These are phyloP conservation scores for Patella vulgata DNA, from an alignment of 1,140 invertebrate species.

Conservation along the genomic window DNA sequence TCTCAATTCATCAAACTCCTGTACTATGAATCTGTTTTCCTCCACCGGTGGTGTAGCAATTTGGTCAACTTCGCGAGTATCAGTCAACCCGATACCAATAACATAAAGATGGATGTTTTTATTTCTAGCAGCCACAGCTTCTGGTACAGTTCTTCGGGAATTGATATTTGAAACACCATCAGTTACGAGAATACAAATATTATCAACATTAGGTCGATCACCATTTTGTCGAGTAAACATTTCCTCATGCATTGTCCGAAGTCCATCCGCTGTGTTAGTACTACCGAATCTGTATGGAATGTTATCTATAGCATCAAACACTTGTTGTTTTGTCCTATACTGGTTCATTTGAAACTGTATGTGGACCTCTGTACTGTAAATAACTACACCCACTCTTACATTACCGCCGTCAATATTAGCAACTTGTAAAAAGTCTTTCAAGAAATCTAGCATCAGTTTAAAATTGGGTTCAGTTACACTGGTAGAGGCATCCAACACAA, in stretches of 20 bases:
- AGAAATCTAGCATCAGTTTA: constrained; percentile 33
- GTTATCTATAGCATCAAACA: constrained; percentile 34
- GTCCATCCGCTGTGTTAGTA: constrained; percentile 30
- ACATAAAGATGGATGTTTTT: constrained; percentile 43
- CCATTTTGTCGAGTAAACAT: constrained; percentile 37
- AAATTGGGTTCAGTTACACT: constrained; percentile 43
- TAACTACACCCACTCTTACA: constrained; percentile 36
- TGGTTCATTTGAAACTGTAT: constrained; percentile 30
- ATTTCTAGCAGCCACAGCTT: constrained; percentile 31
- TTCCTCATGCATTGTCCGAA: constrained; percentile 18
- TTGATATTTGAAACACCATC: constrained; percentile 49
- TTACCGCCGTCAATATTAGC: constrained; percentile 38
- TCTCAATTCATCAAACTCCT: constrained; percentile 32
- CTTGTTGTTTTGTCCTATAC: constrained; percentile 16
- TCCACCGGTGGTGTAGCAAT: constrained; percentile 32
- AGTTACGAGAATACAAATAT: constrained; percentile 44
- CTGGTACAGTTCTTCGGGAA: constrained; percentile 35
- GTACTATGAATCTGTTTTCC: constrained; percentile 34
- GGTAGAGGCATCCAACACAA: constrained; percentile 43
- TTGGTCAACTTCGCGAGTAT: constrained; percentile 33
- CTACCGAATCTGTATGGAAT: constrained; percentile 33
- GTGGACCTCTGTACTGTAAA: constrained; percentile 33
- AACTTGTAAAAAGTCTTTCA: constrained; percentile 29
- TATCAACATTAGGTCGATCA: constrained; percentile 35
- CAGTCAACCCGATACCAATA: constrained; percentile 40